Evolutionary conservation across 2,888 invertebrate species (phyloP), one percentile per base, ranked within the genome.

Genomic region (Drosophila dives): DNA sequence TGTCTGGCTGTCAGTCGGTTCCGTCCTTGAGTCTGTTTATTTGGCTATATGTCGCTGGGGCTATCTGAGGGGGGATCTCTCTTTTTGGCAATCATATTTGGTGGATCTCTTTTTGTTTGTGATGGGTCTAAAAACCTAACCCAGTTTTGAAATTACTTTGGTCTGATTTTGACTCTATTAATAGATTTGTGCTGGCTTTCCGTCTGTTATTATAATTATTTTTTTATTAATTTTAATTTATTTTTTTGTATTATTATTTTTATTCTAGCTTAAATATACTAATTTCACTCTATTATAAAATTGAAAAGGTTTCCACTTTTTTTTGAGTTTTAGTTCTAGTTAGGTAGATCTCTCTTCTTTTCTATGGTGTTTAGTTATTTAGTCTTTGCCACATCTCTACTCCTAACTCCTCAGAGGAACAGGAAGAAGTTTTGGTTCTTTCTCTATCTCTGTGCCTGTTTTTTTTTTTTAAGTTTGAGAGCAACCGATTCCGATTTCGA

Each of bases 401-500:
- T 17, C 15, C 29, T n/a, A 7, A 15, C 50, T 49, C 17, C 49
- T 2, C 38, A 23, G 23, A 23, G 23, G 8, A 15, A 20, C 20
- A 20, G 45, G 7, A 45, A 15, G 45, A 20, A 17, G 3, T 23
- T 36, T 17, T 26, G 3, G 3, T 32, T 32, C 26, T 17, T 12
- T 26, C 17, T 70, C n/a, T 6, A 20, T 38, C 32, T 23, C 8
- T 33, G 7, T n/a, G n/a, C 36, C 26, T 20, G 34, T 26, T 2
- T 33, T 42, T n/a, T 11, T 12, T 10, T 58, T 69, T 65, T 26
- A 23, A 60, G 55, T 75, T 60, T 34, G 50, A 53, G 67, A 38
- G 55, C 26, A 74, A 75, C 80, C 86, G 89, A 90, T 77, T 86
- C 86, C 42, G 10, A 56, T 29, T 15, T 15, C 40, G 20, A 40